These are phyloP conservation scores for Muscicapa comitata DNA, from an alignment of 2,797 vertebrate genomes.

Conservation along the genomic window DNA sequence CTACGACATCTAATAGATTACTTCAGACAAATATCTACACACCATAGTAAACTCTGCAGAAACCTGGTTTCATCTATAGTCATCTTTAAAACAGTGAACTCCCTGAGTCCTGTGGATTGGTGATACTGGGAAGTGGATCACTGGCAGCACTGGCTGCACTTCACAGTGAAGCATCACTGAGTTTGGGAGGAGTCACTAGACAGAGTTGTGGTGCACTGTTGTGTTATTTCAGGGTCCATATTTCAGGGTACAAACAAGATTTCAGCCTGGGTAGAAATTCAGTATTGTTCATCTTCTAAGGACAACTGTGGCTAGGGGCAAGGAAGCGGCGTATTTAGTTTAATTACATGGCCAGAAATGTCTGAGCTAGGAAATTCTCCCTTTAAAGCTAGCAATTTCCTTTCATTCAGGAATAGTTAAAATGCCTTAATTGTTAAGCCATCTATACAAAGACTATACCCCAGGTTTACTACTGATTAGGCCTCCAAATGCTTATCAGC, in stretches of 20 bases:
- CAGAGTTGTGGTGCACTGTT: not conserved
- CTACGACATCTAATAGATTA: not conserved
- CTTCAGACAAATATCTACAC: not conserved
- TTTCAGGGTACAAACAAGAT: not conserved
- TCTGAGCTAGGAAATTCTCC: not conserved
- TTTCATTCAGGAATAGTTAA: not conserved
- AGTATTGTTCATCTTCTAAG: not conserved
- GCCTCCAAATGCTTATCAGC: not conserved
- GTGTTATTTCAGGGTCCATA: not conserved
- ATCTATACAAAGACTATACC: not conserved
- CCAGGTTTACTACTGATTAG: not conserved
- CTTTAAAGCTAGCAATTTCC: not conserved
- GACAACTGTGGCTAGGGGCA: not conserved
- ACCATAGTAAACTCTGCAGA: not conserved
- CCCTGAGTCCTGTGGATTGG: not conserved
- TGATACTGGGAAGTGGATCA: fast-evolving
- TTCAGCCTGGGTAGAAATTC: not conserved
- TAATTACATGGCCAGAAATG: not conserved
- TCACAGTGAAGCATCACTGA: not conserved
- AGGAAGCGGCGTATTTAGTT: not conserved
- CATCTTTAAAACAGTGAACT: not conserved
- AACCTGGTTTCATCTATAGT: not conserved
- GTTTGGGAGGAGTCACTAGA: not conserved
- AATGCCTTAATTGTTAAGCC: not conserved
- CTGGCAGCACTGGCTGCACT: not conserved